Evolutionary conservation across 2,888 invertebrate species (phyloP).

Genomic region (Pollenia labialis): DNA sequence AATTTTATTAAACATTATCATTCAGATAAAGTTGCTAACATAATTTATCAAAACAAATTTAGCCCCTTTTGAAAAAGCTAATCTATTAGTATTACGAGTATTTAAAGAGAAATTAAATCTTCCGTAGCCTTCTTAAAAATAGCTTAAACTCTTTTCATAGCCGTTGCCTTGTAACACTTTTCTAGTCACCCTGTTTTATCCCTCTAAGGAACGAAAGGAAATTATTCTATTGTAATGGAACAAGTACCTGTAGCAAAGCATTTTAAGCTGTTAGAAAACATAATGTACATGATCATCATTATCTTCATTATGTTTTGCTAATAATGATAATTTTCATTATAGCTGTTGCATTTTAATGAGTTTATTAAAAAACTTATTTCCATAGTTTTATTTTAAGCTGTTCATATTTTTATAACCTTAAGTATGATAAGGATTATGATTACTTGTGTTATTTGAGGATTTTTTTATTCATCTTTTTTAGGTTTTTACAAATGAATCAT

Average conservation of each 20-base stretch:
- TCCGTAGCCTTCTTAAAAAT: background rate
- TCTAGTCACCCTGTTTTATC: background rate
- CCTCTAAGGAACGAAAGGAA: background rate
- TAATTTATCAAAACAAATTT: too few species aligned
- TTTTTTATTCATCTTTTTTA: background rate
- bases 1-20: too few species aligned
- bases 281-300: slow-evolving; percentile 4
- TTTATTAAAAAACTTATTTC: slow-evolving; percentile 22
- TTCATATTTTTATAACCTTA: slow-evolving; percentile 36
- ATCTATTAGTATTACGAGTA: too few species aligned
- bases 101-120: background rate
- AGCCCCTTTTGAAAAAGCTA: too few species aligned
- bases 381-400: slow-evolving; percentile 26
- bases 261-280: slow-evolving; percentile 12
- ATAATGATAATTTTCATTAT: slow-evolving; percentile 6
- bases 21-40: too few species aligned
- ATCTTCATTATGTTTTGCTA: slow-evolving; percentile 3
- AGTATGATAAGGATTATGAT: slow-evolving; percentile 2
- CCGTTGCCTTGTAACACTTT: background rate
- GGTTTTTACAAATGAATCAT: background rate
- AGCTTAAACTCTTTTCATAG: background rate
- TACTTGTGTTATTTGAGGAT: background rate
- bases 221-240: background rate
- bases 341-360: slow-evolving; percentile 24
- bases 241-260: slow-evolving; percentile 37